A percentile compares a stretch with the other conserved stretches of the same genome.
Evolutionary conservation across 1,140 invertebrate species (phyloP).

Genomic region (Papilio glaucus): DNA sequence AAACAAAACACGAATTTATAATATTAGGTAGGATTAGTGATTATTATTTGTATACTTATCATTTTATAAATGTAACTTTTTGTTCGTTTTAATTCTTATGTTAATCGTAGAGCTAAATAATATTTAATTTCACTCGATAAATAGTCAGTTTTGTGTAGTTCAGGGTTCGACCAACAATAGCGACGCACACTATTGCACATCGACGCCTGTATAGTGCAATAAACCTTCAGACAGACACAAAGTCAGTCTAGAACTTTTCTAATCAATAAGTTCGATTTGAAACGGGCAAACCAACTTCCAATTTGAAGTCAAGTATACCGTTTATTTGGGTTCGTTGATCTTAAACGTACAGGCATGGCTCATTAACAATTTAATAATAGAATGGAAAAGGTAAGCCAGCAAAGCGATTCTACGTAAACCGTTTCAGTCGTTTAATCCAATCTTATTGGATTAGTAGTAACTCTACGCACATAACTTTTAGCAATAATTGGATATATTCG

Average conservation of each 20-base stretch:
- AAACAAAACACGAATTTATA: no score
- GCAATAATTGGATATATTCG: background rate
- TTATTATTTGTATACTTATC: no score
- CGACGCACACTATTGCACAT: background rate
- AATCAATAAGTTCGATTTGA: conserved; percentile 6
- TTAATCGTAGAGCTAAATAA: no score
- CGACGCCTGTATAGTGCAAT: background rate
- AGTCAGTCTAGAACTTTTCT: conserved; percentile 2
- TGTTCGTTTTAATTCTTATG: no score
- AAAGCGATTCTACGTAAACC: conserved; percentile 13
- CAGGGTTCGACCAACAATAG: no score
- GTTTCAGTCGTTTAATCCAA: conserved; percentile 19
- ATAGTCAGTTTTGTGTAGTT: no score
- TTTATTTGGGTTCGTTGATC: conserved; percentile 9
- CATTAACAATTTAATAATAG: conserved; percentile 31
- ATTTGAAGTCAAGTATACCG: background rate
- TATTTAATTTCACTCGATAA: no score
- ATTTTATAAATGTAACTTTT: no score
- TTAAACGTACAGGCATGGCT: conserved; percentile 7
- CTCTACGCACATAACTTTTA: background rate
- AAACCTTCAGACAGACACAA: conserved; percentile 1
- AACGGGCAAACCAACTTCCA: background rate
- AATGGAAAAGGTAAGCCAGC: conserved; percentile 6
- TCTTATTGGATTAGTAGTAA: conserved; percentile 1
- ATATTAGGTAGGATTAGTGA: no score